These are phyloP conservation scores for Mormyrus iriodes DNA, from an alignment of 2,113 vertebrate species.

Conservation along the genomic window DNA sequence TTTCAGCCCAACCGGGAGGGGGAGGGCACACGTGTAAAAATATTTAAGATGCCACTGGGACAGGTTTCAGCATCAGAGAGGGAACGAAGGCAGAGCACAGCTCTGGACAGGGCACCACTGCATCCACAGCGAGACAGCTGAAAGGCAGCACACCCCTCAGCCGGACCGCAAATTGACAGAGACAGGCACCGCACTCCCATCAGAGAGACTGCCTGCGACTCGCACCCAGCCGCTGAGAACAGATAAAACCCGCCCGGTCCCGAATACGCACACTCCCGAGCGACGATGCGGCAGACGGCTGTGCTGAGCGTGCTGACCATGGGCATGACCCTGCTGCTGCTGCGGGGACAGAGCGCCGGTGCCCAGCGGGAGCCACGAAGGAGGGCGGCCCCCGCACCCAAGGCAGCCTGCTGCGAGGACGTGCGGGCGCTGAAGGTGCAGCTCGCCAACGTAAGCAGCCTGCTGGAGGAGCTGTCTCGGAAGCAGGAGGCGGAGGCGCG, in stretches of 20 bases:
- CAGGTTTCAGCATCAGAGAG: constrained; percentile 50
- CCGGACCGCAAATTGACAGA: not conserved
- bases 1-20: constrained; percentile 46
- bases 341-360: constrained; percentile 47
- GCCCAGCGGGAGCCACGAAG: constrained; percentile 67
- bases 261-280: not conserved
- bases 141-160: not conserved
- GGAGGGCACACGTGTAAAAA: constrained; percentile 67
- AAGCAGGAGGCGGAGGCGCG: constrained; percentile 83
- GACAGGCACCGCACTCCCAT: not conserved
- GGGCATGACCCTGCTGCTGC: constrained; percentile 38
- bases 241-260: not conserved
- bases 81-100: constrained; percentile 44
- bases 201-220: not conserved
- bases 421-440: constrained; percentile 79
- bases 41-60: constrained; percentile 84
- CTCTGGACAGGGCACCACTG: constrained; percentile 18
- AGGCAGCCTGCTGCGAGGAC: constrained; percentile 76
- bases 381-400: constrained; percentile 39
- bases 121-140: not conserved
- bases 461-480: constrained; percentile 73
- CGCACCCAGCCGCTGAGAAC: not conserved
- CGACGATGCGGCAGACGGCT: constrained; percentile 52
- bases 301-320: constrained; percentile 37
- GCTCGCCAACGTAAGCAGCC: constrained; percentile 79